phyloP scores from a whole-genome alignment of 1,140 invertebrate genomes.

The Rhynchophorus ferrugineus region DNA sequence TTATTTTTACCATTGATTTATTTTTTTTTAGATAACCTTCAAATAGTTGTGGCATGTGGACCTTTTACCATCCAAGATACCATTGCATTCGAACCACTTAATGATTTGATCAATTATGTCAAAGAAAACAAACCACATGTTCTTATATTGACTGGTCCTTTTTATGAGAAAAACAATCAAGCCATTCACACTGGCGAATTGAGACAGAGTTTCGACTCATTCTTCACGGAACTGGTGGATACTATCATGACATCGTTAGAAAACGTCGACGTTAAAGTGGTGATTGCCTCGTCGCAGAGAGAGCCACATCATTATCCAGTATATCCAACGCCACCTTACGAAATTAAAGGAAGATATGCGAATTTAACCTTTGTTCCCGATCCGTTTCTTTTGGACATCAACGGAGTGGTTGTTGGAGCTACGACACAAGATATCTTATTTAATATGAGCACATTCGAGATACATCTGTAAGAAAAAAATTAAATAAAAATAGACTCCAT shows the following conservation, averaged over 20 bases:
- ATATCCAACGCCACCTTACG: slow-evolving; percentile 73
- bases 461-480: slow-evolving; percentile 24
- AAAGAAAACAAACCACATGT: slow-evolving; percentile 66
- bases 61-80: slow-evolving; percentile 74
- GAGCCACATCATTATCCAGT: slow-evolving; percentile 70
- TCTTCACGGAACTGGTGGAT: slow-evolving; percentile 63
- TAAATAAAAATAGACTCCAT: no score
- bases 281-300: slow-evolving; percentile 65
- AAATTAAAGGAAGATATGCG: slow-evolving; percentile 43
- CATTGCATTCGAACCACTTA: slow-evolving; percentile 70
- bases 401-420: slow-evolving; percentile 66
- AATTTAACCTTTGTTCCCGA: slow-evolving; percentile 63
- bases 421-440: slow-evolving; percentile 66
- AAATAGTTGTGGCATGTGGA: slow-evolving; percentile 69
- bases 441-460: slow-evolving; percentile 26
- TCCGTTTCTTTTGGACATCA: slow-evolving; percentile 70
- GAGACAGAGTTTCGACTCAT: slow-evolving; percentile 57
- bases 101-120: slow-evolving; percentile 65
- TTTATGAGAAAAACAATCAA: slow-evolving; percentile 64
- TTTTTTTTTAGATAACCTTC: slow-evolving; percentile 41
- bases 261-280: slow-evolving; percentile 53
- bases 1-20: no score
- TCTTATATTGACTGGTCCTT: slow-evolving; percentile 74
- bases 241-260: slow-evolving; percentile 48
- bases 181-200: slow-evolving; percentile 50